phyloP scores from a whole-genome alignment of 2,888 invertebrate species.

The Perdita meconis region DNA sequence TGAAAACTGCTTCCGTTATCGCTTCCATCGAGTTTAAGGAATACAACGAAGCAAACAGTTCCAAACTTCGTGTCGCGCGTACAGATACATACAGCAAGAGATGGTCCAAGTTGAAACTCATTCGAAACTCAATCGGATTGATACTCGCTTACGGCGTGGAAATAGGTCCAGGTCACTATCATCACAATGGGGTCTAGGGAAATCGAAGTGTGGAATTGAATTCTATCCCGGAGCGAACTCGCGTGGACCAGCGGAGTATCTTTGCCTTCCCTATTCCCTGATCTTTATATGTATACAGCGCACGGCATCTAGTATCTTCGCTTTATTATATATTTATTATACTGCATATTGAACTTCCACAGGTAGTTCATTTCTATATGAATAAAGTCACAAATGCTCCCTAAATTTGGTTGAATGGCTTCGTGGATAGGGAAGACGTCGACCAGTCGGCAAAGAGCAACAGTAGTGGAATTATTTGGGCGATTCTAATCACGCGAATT shows the following conservation, averaged over 20 bases:
- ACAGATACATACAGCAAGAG: conserved; percentile 45
- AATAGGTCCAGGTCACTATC: conserved; percentile 41
- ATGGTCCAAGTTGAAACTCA: conserved; percentile 42
- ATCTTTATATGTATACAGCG: conserved; percentile 34
- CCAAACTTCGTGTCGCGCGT: neutral
- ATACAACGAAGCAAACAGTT: neutral
- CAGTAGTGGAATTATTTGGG: neutral
- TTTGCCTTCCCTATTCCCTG: conserved; percentile 47
- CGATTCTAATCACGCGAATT: neutral
- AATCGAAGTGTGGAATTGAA: conserved; percentile 59
- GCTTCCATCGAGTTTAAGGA: conserved; percentile 8
- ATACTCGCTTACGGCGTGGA: conserved; percentile 32
- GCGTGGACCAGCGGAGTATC: conserved; percentile 37
- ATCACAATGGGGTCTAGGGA: conserved; percentile 37
- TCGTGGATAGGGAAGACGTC: too few relatives aligned
- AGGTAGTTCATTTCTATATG: neutral
- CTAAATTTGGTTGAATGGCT: too few relatives aligned
- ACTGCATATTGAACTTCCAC: neutral
- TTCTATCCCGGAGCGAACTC: conserved; percentile 41
- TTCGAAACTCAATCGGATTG: conserved; percentile 44
- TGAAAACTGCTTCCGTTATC: neutral
- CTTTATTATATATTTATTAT: conserved; percentile 27
- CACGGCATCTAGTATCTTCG: neutral
- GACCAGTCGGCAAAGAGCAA: neutral
- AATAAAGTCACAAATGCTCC: neutral